These are phyloP conservation scores for Pyrocoelia pectoralis DNA, from an alignment of 2,888 invertebrate species.

Conservation along the genomic window DNA sequence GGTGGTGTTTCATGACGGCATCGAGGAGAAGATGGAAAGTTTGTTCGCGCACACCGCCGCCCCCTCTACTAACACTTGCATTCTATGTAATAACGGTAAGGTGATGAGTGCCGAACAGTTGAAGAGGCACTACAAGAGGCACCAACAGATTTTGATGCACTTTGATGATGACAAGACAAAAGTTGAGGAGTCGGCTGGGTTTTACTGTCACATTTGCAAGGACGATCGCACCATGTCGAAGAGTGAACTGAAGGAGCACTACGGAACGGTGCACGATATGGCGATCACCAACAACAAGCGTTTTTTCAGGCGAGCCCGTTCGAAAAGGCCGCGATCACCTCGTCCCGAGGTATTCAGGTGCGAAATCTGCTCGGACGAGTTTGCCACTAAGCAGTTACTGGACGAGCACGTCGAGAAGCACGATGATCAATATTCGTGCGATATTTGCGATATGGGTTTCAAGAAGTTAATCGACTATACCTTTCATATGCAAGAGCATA, in stretches of 20 bases:
- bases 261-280: constrained; percentile 13
- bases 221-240: constrained; percentile 23
- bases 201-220: constrained; percentile 31
- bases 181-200: neutral
- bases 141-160: constrained; percentile 14
- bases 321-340: constrained; percentile 26
- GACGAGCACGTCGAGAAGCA: constrained; percentile 30
- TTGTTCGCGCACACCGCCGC: too few relatives aligned
- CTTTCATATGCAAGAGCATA: constrained; percentile 47
- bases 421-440: constrained; percentile 33
- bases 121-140: constrained; percentile 21
- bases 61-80: neutral
- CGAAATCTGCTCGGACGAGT: constrained; percentile 29
- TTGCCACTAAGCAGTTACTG: constrained; percentile 12
- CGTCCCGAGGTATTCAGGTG: constrained; percentile 30
- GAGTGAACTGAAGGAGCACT: constrained; percentile 24
- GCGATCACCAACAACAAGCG: constrained; percentile 17
- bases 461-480: constrained; percentile 36
- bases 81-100: constrained; percentile 25
- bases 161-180: neutral
- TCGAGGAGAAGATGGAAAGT: neutral
- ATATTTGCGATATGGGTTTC: constrained; percentile 35
- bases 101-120: constrained; percentile 20
- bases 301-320: constrained; percentile 26
- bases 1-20: constrained; percentile 12